Percentiles rank a stretch among this genome's conserved stretches.
Conservation (phyloP, 2,888 invertebrate genomes). For the Hydrotaea diabolus region DNA sequence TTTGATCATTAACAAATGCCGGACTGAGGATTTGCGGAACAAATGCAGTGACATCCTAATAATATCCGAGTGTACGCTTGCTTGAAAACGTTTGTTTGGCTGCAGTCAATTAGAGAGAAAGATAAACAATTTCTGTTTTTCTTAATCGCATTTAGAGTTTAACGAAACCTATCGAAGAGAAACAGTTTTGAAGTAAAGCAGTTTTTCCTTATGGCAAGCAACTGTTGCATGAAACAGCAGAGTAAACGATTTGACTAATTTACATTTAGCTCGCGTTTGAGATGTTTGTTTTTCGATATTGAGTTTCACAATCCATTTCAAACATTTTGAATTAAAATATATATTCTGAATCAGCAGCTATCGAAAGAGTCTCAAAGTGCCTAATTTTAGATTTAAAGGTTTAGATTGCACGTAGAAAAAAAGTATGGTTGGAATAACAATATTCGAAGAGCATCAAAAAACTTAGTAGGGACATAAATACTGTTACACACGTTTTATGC, state of each 20-base stretch:
- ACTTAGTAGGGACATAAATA: too few species aligned
- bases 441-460: too few species aligned
- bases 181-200: neutral
- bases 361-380: too few species aligned
- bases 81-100: slow-evolving; percentile 23
- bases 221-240: neutral
- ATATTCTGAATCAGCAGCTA: too few species aligned
- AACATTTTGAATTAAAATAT: neutral
- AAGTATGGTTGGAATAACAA: too few species aligned
- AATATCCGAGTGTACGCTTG: neutral
- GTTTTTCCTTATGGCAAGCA: neutral
- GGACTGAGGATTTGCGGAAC: neutral
- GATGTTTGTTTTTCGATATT: too few species aligned
- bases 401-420: too few species aligned
- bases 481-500: too few species aligned
- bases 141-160: slow-evolving; percentile 10
- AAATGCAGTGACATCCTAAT: slow-evolving; percentile 26
- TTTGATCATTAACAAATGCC: slow-evolving; percentile 9
- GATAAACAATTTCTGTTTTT: slow-evolving; percentile 12
- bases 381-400: too few species aligned
- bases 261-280: too few species aligned
- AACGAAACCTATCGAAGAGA: neutral
- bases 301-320: too few species aligned
- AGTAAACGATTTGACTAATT: too few species aligned
- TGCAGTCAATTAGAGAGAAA: neutral